Conservation (phyloP, 2,113 vertebrate genomes). For the Candoia aspera region DNA sequence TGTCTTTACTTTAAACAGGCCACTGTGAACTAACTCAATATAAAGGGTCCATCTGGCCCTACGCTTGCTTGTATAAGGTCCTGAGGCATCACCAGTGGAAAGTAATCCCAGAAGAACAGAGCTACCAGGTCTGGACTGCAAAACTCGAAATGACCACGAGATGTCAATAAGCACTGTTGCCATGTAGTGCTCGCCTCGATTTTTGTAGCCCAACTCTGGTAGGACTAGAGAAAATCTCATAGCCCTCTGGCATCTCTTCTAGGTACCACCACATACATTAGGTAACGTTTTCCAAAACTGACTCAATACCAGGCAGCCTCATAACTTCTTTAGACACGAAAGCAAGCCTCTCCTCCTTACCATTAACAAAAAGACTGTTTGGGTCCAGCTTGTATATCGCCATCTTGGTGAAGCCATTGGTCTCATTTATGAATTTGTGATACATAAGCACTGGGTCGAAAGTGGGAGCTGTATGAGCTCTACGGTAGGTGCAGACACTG, state of each 20-base stretch:
- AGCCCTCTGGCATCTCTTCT: not conserved
- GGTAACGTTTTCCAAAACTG: not conserved
- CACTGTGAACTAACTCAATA: not conserved
- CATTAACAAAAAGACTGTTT: not conserved
- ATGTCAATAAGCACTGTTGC: not conserved
- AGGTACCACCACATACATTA: not conserved
- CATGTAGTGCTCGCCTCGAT: not conserved
- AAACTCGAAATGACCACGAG: not conserved
- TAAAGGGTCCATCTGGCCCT: not conserved
- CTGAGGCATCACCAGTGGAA: not conserved
- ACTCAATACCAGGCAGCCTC: not conserved
- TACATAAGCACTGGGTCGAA: constrained; percentile 61
- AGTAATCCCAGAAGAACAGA: not conserved
- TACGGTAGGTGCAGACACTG: constrained; percentile 52
- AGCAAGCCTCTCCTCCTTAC: not conserved
- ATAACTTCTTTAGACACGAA: not conserved
- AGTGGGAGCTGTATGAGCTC: not conserved
- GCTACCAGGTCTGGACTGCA: not conserved
- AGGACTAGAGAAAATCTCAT: not conserved
- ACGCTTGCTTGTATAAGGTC: not conserved
- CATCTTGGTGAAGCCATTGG: not conserved
- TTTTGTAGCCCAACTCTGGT: not conserved
- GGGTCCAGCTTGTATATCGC: not conserved
- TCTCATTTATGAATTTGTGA: constrained; percentile 56
- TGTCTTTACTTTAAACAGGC: not conserved